These are phyloP conservation scores for Pentalonia nigronervosa DNA, from an alignment of 1,140 invertebrate species.

Conservation along the genomic window DNA sequence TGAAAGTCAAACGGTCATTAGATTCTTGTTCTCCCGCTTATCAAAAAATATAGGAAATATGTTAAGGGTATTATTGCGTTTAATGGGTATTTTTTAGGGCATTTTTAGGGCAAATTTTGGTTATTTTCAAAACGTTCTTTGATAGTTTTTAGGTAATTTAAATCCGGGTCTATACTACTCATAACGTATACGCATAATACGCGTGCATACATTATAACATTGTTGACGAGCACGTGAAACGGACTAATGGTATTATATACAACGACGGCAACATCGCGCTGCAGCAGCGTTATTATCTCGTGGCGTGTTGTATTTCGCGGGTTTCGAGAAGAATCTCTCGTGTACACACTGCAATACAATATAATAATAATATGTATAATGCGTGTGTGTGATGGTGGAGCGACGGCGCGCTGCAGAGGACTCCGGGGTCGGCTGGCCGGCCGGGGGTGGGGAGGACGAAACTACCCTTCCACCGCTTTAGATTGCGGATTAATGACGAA, in stretches of 20 bases:
- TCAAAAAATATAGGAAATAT: no score
- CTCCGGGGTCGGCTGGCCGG: not conserved
- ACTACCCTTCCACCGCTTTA: constrained; percentile 38
- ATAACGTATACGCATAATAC: no score
- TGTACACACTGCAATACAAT: not conserved
- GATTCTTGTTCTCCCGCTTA: no score
- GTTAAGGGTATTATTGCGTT: no score
- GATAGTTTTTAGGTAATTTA: no score
- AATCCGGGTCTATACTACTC: no score
- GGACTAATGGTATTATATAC: not conserved
- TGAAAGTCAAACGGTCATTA: no score
- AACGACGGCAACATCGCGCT: not conserved
- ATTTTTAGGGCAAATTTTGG: no score
- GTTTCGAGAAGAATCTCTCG: not conserved
- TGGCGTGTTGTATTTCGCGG: not conserved
- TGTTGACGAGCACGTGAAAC: not conserved
- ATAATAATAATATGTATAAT: constrained; percentile 1
- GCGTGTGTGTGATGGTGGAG: not conserved
- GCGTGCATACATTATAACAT: not conserved
- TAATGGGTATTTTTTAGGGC: no score
- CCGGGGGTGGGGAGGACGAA: not conserved
- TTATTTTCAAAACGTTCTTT: no score
- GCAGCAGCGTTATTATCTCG: not conserved
- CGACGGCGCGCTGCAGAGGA: not conserved
- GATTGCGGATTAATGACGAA: constrained; percentile 58